Percentiles rank a stretch among this genome's conserved stretches.
Evolutionary conservation across 2,888 invertebrate genomes (phyloP).

Genomic region (Oxycera nigricornis): DNA sequence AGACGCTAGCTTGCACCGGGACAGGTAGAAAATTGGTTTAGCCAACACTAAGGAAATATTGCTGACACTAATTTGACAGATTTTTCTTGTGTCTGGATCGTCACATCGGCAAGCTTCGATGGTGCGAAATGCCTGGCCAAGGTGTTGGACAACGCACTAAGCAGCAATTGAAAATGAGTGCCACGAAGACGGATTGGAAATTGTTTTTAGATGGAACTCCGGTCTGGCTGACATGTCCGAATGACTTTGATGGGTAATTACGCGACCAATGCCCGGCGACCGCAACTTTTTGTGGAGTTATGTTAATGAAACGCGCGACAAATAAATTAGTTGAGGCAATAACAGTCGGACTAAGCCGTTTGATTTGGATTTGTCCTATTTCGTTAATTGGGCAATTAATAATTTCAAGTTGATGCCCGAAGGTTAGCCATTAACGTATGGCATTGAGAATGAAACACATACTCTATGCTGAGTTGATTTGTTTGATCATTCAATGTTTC

Average conservation of each 20-base stretch:
- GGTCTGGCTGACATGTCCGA: not conserved
- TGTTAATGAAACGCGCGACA: constrained; percentile 29
- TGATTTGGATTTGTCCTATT: constrained; percentile 18
- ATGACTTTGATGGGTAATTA: constrained; percentile 35
- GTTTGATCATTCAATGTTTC: too few species aligned
- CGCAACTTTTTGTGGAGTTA: constrained; percentile 8
- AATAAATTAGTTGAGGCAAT: constrained; percentile 26
- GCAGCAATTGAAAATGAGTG: constrained; percentile 1
- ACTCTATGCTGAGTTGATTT: too few species aligned
- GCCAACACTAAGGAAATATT: constrained; percentile 36
- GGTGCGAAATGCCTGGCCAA: not conserved
- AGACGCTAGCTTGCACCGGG: constrained; percentile 17
- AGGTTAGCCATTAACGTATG: too few species aligned
- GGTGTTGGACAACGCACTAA: constrained; percentile 13
- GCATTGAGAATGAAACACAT: too few species aligned
- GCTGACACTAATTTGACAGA: constrained; percentile 40
- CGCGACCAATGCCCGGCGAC: constrained; percentile 4
- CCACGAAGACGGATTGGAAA: constrained; percentile 19
- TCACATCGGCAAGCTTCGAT: constrained; percentile 1
- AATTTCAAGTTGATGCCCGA: not conserved
- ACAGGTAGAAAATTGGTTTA: constrained; percentile 40
- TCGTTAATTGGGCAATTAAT: constrained; percentile 31
- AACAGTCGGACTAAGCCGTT: not conserved
- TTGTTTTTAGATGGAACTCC: constrained; percentile 22
- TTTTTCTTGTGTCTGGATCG: constrained; percentile 29